phyloP scores from a whole-genome alignment of 2,113 vertebrate genomes.

The Chlorocebus sabaeus region DNA sequence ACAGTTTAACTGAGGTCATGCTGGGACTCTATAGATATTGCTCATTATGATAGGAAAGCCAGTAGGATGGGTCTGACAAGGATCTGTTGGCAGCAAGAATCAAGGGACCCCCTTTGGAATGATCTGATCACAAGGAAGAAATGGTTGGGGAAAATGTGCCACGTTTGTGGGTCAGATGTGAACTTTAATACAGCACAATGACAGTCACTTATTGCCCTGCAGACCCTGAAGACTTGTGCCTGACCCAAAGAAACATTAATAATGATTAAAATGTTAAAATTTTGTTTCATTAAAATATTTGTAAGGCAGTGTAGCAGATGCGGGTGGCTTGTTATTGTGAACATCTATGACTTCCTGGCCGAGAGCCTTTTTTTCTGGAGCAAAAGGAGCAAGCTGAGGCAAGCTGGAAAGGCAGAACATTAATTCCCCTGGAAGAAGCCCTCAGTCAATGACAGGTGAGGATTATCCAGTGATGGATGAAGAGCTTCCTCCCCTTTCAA shows the following conservation, averaged over 20 bases:
- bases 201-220: neutral
- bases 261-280: neutral
- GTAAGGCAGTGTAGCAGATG: neutral
- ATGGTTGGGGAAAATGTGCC: neutral
- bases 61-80: neutral
- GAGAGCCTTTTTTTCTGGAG: neutral
- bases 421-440: neutral
- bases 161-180: neutral
- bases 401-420: neutral
- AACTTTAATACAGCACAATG: neutral
- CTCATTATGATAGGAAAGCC: neutral
- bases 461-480: neutral
- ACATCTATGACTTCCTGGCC: neutral
- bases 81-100: neutral
- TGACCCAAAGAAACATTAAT: neutral
- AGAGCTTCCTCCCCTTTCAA: neutral
- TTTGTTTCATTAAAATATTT: neutral
- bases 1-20: slow-evolving; percentile 35
- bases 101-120: neutral
- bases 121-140: neutral
- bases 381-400: neutral
- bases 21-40: neutral
- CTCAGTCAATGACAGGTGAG: neutral
- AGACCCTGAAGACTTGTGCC: neutral
- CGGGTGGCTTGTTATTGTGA: neutral